phyloP scores from a whole-genome alignment of 2,888 invertebrate species.

The Lycaena phlaeas region DNA sequence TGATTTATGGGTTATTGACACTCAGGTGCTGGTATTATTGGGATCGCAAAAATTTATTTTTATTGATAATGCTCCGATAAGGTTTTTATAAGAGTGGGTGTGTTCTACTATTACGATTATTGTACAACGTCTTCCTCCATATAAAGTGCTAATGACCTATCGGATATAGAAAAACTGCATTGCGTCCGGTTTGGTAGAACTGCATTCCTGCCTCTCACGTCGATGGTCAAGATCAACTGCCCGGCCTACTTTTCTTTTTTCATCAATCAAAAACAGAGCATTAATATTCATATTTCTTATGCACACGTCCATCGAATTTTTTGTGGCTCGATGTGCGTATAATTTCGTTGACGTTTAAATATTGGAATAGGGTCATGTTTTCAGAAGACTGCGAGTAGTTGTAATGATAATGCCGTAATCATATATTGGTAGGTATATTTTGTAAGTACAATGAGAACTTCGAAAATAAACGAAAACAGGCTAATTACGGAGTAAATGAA shows the following conservation, averaged over 20 bases:
- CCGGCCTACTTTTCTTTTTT: background rate
- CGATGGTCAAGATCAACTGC: background rate
- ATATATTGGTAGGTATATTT: too few relatives aligned
- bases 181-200: background rate
- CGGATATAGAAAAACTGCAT: background rate
- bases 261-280: background rate
- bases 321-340: too few relatives aligned
- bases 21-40: constrained; percentile 19
- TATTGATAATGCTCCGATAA: background rate
- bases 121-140: background rate
- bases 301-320: too few relatives aligned
- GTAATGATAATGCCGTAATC: too few relatives aligned
- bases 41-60: constrained; percentile 14
- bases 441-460: too few relatives aligned
- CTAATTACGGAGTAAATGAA: too few relatives aligned
- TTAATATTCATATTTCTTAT: too few relatives aligned
- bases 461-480: too few relatives aligned
- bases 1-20: constrained; percentile 23
- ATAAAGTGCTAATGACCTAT: background rate
- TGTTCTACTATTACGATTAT: background rate
- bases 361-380: too few relatives aligned
- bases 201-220: background rate
- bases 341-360: too few relatives aligned
- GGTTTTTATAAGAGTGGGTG: background rate
- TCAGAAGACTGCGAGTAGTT: too few relatives aligned